These are phyloP conservation scores for Taenaris catops DNA, from an alignment of 2,888 invertebrate genomes.

Conservation along the genomic window DNA sequence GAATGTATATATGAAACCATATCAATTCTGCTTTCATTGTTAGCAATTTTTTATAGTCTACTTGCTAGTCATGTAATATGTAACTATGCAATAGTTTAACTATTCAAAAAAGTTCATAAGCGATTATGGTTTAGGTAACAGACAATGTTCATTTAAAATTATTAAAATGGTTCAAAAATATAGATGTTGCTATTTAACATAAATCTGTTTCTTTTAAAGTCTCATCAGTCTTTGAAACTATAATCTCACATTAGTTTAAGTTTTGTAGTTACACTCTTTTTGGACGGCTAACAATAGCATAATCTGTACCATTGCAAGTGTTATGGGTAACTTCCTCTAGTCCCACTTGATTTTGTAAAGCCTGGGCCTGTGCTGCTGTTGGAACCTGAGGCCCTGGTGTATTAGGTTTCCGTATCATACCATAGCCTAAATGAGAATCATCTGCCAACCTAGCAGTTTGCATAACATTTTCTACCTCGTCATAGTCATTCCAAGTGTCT, in stretches of 20 bases:
- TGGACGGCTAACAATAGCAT: slow-evolving; percentile 91
- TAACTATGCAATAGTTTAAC: too few relatives aligned
- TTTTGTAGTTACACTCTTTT: slow-evolving; percentile 91
- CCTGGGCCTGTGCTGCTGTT: slow-evolving; percentile 69
- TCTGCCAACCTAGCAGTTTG: slow-evolving; percentile 87
- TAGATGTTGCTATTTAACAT: neutral
- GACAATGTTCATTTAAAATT: neutral
- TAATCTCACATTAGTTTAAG: slow-evolving; percentile 19
- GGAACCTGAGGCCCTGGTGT: slow-evolving; percentile 76
- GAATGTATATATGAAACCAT: too few relatives aligned
- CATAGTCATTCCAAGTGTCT: slow-evolving; percentile 86
- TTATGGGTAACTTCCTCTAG: slow-evolving; percentile 82
- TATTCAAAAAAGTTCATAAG: too few relatives aligned
- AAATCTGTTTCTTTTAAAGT: slow-evolving; percentile 2
- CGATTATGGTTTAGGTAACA: too few relatives aligned
- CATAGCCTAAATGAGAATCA: slow-evolving; percentile 90
- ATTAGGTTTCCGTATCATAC: slow-evolving; percentile 85
- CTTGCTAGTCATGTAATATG: too few relatives aligned
- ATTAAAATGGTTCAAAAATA: neutral
- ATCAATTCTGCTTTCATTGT: too few relatives aligned
- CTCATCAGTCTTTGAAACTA: slow-evolving; percentile 45
- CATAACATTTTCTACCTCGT: slow-evolving; percentile 85
- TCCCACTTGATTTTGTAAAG: slow-evolving; percentile 62
- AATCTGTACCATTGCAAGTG: slow-evolving; percentile 87
- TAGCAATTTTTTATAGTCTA: too few relatives aligned